These are phyloP conservation scores for Pelvicachromis taeniatus DNA, from an alignment of 2,113 vertebrate species.

Conservation along the genomic window DNA sequence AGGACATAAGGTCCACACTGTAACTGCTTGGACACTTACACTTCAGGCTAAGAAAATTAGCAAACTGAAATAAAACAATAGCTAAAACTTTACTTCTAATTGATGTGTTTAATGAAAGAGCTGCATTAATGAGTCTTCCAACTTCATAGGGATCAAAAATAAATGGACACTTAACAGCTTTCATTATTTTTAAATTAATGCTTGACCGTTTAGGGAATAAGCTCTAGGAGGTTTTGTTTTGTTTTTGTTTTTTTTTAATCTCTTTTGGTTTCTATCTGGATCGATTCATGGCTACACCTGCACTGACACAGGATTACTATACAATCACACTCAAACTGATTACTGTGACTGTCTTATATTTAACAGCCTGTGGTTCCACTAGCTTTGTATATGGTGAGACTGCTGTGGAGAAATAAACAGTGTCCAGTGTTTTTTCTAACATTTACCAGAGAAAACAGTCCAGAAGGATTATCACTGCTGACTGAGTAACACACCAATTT, in stretches of 20 bases:
- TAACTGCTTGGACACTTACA: not conserved
- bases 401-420: not conserved
- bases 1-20: not conserved
- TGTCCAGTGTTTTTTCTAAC: not conserved
- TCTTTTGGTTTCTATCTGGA: not conserved
- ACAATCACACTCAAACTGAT: not conserved
- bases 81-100: not conserved
- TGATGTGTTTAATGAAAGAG: not conserved
- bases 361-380: not conserved
- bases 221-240: no score
- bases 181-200: not conserved
- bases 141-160: not conserved
- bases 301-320: not conserved
- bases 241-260: not conserved
- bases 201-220: slow-evolving; percentile 13
- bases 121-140: not conserved
- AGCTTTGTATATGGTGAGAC: not conserved
- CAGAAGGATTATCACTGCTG: not conserved
- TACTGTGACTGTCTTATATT: not conserved
- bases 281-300: slow-evolving; percentile 13
- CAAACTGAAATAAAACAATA: not conserved
- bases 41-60: not conserved
- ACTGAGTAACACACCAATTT: not conserved
- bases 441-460: not conserved
- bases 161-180: not conserved